Base-by-base conservation (phyloP, 1,140 invertebrate genomes). In the Drosophila santomea region DNA sequence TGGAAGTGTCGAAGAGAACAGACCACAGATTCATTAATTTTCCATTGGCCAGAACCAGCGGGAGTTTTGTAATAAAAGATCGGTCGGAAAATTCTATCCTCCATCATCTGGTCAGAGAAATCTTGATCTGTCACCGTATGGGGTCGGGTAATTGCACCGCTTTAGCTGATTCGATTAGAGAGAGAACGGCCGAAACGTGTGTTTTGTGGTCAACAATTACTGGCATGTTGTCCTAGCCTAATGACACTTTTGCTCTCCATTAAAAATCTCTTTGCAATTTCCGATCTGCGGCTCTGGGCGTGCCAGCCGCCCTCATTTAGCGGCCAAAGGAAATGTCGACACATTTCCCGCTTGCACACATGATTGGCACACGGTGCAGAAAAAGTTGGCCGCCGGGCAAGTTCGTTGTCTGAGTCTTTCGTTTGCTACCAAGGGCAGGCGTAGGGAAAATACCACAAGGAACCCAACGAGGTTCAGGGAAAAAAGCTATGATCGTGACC, bases 211-310 rank as follows among this genome's bases (percentile, higher is more conserved):
- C 20, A 28, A 35, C 63, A 50, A 71, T 69, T 69, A 55, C 73
- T 58, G 54, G 20, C 45, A 80, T 75, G 76, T 66, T 62, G 43
- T 38, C 54, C 23, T 54, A 56, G 55, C 54, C 61, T 88, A 86
- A 86, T 88, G 83, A 76, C 83, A 88, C 83, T 88, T 88, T 88
- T 88, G 83, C 83, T 88, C 79, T 86, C 75, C 47, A 66, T 45
- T 48, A 60, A 51, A 62, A 51, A 50, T 47, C 56, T 66, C 43
- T 68, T 47, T 56, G 66, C 77, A 67, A 85, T 83, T 83, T 83
- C 80, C 80, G 80, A 32, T 78, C 38, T 66, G 80, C 58, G 80
- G 80, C 68, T 68, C 61, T 74, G 64, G 57, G 60, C 60, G 50
- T 64, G 57, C 0, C 45, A 35, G 47, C 20, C 45, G 23, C 58